Evolutionary conservation across 1,140 invertebrate species (phyloP), one percentile per base, ranked within the genome.

Genomic region (Vanessa atalanta): DNA sequence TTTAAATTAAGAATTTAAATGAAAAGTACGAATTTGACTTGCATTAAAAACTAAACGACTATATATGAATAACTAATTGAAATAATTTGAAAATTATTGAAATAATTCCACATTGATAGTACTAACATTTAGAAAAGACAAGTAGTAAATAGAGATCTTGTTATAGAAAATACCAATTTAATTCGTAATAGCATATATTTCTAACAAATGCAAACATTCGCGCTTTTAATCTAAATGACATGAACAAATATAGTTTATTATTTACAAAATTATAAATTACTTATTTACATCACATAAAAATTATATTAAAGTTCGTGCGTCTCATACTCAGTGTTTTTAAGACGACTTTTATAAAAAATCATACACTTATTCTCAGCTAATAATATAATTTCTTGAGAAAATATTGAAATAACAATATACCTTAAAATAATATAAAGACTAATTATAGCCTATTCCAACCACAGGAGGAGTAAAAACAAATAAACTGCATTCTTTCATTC

Each of bases 231-330:
- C 61, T 63, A 73, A 37, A 73, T 15, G 72, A 69, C 26, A 70
- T 55, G 76, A 71, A 65, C 69, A 69, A 70, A 48, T 31, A 23
- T 48, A 68, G 74, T 66, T 68, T 84, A 83, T 83, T 84, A 83
- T 83, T 80, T 81, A 83, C 78, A 84, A 80, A 70, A 65, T 51
- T 79, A 76, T 78, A 79, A 73, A 65, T 75, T 67, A 76, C 57
- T 26, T 83, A 81, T 83, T 72, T 82, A 83, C 79, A 82, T 55
- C 53, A 57, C 12, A 57, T 57, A 26, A 61, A 50, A 73, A 47
- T 16, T 13, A 67, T 50, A 48, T 57, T 14, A 23, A 57, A 9
- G 53, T 57, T 20, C 16, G 65, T 73, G 53, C 64, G 47, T 51
- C 53, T 55, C 31, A 48, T 64, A 71, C 51, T 74, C 50, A 64